These are phyloP conservation scores for Sturmia bella DNA, from an alignment of 2,888 invertebrate species.

Conservation along the genomic window DNA sequence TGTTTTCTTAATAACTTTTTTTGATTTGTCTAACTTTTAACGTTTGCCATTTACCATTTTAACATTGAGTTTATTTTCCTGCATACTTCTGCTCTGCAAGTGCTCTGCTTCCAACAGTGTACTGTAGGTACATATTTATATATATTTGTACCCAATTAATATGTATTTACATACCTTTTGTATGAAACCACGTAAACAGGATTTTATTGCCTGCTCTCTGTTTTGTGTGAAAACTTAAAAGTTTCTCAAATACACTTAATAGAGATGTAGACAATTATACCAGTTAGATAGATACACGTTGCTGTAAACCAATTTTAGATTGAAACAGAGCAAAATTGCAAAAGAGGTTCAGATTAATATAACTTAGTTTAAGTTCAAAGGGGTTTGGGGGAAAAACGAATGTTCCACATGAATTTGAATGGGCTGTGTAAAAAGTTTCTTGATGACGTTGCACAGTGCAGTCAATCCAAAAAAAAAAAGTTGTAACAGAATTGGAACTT, in stretches of 20 bases:
- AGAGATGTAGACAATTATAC: slow-evolving; percentile 37
- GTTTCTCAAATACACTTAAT: slow-evolving; percentile 64
- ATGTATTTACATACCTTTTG: slow-evolving; percentile 9
- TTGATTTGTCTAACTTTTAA: slow-evolving; percentile 64
- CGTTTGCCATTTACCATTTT: slow-evolving; percentile 67
- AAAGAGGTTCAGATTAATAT: slow-evolving; percentile 64
- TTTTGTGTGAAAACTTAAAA: slow-evolving; percentile 59
- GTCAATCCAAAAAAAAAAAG: too few species aligned
- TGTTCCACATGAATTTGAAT: neutral
- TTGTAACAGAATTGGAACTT: too few species aligned
- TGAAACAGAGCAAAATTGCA: slow-evolving; percentile 26
- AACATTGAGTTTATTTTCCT: slow-evolving; percentile 61
- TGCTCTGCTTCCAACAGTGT: slow-evolving; percentile 27
- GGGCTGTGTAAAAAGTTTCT: slow-evolving; percentile 4
- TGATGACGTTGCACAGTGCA: neutral
- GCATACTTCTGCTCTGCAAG: slow-evolving; percentile 16
- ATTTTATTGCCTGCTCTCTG: slow-evolving; percentile 67
- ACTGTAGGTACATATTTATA: slow-evolving; percentile 51
- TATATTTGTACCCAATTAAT: slow-evolving; percentile 29
- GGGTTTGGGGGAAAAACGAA: slow-evolving; percentile 49
- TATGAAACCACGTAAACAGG: slow-evolving; percentile 32
- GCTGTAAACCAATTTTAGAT: slow-evolving; percentile 20
- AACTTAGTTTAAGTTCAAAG: slow-evolving; percentile 65
- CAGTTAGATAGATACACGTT: slow-evolving; percentile 3
- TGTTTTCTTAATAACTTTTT: neutral